Evolutionary conservation across 2,888 invertebrate species (phyloP), one percentile per base, ranked within the genome.

Genomic region (Stenotaenia linearis): DNA sequence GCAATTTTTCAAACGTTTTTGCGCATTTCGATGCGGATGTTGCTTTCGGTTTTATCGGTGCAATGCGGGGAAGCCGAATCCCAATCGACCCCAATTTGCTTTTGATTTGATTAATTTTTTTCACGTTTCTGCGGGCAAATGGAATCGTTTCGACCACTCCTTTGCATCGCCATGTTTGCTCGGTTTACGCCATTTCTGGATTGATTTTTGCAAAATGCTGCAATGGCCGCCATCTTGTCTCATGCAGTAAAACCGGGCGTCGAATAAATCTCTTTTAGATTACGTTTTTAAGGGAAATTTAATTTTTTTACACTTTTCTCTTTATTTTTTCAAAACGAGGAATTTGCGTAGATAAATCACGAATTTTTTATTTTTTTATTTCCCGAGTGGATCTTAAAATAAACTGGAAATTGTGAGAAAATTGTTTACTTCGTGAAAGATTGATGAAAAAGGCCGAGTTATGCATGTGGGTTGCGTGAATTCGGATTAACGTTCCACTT

Each of bases 161-260:
- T 32, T 32, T 2, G 40, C 9, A 12, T 12, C 21, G 56, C 56
- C 56, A 56, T 56, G 18, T 56, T 56, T 18, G 21, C 7, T 21
- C 56, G 45, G 7, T 56, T 21, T 56, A 21, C 56, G 56, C 56
- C 18, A 21, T 21, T 56, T 18, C 21, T 21, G 21, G 23, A 56
- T 56, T 56, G 56, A 56, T 56, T 56, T 56, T 56, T 23, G 21
- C 56, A 56, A 56, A 56, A 56, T 56, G 56, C 56, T 56, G 56
- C 56, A 56, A 12, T 56, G 56, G 56, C 56, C 56, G 56, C 56
- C 56, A 56, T 56, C 18, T 56, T 56, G 4, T 21, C 21, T 56
- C 21, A 18, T 56, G 56, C 56, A 21, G 56, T 56, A 56, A 21
- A 56, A 23, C 3, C 15, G 40, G 23, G 56, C 12, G 45, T 15